Conservation (phyloP, 2,113 vertebrate species). For the Dinomys branickii region DNA sequence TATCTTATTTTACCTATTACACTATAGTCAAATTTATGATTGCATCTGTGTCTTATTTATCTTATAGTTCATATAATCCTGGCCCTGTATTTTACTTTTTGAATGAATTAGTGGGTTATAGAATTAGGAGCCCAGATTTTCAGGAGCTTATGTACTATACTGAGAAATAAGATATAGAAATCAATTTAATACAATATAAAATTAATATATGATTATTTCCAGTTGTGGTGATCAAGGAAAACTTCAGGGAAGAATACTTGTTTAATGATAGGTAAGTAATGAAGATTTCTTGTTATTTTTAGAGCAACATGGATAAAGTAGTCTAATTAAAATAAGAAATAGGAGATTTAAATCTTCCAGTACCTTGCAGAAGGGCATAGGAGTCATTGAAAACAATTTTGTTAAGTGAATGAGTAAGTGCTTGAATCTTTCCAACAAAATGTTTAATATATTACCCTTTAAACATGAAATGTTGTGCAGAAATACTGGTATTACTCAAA, state of each 20-base stretch:
- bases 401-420: neutral
- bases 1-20: constrained; percentile 26
- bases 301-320: neutral
- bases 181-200: constrained; percentile 28
- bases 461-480: neutral
- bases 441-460: constrained; percentile 9
- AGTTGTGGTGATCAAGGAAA: neutral
- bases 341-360: neutral
- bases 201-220: constrained; percentile 7
- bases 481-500: neutral
- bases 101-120: neutral
- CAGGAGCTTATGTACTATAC: neutral
- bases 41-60: neutral
- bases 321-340: constrained; percentile 25
- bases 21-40: neutral
- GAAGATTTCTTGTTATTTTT: neutral
- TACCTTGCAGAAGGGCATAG: neutral
- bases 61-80: neutral
- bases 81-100: neutral
- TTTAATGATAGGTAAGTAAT: neutral
- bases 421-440: constrained; percentile 16
- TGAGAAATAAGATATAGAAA: neutral
- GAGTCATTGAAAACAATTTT: constrained; percentile 13
- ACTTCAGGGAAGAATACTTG: neutral
- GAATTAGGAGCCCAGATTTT: neutral